These are phyloP conservation scores for Drosophila sproati DNA, from an alignment of 1,140 invertebrate species.

Conservation along the genomic window DNA sequence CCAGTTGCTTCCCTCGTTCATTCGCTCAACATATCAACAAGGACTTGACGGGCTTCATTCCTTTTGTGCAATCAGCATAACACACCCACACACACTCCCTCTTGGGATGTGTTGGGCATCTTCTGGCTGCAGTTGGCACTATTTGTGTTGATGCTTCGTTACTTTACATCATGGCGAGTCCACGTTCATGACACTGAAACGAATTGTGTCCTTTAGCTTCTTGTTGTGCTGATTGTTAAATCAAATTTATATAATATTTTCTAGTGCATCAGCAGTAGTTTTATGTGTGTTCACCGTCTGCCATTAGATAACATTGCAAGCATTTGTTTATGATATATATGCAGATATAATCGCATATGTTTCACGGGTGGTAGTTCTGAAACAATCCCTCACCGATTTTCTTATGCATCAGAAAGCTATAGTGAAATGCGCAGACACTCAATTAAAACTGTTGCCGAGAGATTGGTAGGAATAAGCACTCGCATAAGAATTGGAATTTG, in stretches of 20 bases:
- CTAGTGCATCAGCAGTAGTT: background rate
- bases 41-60: slow-evolving; percentile 68
- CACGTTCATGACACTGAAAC: slow-evolving; percentile 25
- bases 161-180: slow-evolving; percentile 54
- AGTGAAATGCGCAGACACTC: slow-evolving; percentile 27
- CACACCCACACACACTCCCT: slow-evolving; percentile 12
- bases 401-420: slow-evolving; percentile 20
- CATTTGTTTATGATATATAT: slow-evolving; percentile 37
- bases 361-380: background rate
- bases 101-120: slow-evolving; percentile 15
- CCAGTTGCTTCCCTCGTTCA: slow-evolving; percentile 58
- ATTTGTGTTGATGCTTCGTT: slow-evolving; percentile 55
- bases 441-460: slow-evolving; percentile 35
- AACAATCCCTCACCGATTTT: slow-evolving; percentile 40
- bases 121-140: slow-evolving; percentile 12
- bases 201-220: slow-evolving; percentile 60
- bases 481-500: slow-evolving; percentile 2
- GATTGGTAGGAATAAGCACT: background rate
- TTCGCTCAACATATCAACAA: slow-evolving; percentile 77
- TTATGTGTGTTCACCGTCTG: slow-evolving; percentile 11
- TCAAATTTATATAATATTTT: slow-evolving; percentile 49
- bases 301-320: slow-evolving; percentile 20
- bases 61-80: slow-evolving; percentile 76
- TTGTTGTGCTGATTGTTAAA: slow-evolving; percentile 53
- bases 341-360: slow-evolving; percentile 25